Evolutionary conservation across 2,113 vertebrate genomes (phyloP).

Genomic region (Rhinolophus ferrumequinum): DNA sequence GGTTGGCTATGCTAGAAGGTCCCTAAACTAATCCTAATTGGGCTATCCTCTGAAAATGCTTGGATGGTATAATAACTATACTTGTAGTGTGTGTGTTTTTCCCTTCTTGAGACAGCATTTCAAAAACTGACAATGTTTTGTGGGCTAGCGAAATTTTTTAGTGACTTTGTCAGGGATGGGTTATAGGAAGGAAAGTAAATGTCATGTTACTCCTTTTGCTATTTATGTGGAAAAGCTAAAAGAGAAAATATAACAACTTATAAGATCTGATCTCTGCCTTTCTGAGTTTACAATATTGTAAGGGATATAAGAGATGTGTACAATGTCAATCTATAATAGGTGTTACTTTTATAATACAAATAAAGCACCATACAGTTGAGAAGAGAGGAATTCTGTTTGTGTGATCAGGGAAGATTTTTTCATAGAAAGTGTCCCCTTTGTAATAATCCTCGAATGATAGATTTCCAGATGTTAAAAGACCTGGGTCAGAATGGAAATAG

Average conservation of each 20-base stretch:
- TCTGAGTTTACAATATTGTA: not conserved
- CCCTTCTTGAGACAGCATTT: not conserved
- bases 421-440: not conserved
- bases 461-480: not conserved
- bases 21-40: not conserved
- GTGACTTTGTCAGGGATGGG: not conserved
- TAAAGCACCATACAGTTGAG: not conserved
- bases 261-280: not conserved
- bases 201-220: not conserved
- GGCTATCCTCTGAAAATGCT: not conserved
- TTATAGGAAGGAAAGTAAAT: not conserved
- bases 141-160: conserved; percentile 8
- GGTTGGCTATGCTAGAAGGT: not conserved
- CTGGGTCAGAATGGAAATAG: not conserved
- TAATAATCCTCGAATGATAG: not conserved
- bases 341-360: not conserved
- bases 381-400: not conserved
- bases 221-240: conserved; percentile 27
- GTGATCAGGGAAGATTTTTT: conserved; percentile 1
- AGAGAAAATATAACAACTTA: not conserved
- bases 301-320: not conserved
- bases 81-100: not conserved
- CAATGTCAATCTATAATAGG: not conserved
- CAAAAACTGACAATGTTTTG: not conserved
- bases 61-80: not conserved